Evolutionary conservation across 2,797 vertebrate species (phyloP).

Genomic region (Eulemur rubriventer): DNA sequence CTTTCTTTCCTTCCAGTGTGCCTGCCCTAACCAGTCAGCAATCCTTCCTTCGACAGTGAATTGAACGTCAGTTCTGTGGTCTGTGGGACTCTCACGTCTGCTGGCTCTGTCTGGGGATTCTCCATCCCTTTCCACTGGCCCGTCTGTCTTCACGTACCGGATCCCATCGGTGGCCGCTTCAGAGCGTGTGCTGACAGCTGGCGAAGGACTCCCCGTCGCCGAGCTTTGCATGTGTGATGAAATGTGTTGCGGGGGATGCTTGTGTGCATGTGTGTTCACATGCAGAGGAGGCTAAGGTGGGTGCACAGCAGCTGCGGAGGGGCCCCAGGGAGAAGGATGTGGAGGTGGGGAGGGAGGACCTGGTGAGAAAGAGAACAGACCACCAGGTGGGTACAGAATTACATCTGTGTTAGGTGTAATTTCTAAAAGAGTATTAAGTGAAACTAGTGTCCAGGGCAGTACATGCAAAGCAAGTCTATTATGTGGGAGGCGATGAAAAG

Average conservation of each 20-base stretch:
- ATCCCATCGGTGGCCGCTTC: neutral
- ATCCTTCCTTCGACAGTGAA: rapidly evolving
- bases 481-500: neutral
- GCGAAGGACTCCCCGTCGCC: neutral
- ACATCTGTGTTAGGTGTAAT: neutral
- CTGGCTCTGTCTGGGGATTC: neutral
- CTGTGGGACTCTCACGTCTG: neutral
- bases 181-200: neutral
- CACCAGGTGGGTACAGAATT: rapidly evolving
- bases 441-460: neutral
- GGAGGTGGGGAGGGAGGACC: neutral
- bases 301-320: rapidly evolving
- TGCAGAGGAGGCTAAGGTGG: neutral
- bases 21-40: rapidly evolving
- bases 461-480: rapidly evolving
- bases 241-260: neutral
- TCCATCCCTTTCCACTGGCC: rapidly evolving
- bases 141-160: rapidly evolving
- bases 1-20: neutral
- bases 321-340: neutral
- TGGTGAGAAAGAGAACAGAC: neutral
- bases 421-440: neutral
- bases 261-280: rapidly evolving
- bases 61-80: neutral
- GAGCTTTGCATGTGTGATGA: no score